Conservation (phyloP, 1,140 invertebrate species). For the Macrosteles quadrilineatus region DNA sequence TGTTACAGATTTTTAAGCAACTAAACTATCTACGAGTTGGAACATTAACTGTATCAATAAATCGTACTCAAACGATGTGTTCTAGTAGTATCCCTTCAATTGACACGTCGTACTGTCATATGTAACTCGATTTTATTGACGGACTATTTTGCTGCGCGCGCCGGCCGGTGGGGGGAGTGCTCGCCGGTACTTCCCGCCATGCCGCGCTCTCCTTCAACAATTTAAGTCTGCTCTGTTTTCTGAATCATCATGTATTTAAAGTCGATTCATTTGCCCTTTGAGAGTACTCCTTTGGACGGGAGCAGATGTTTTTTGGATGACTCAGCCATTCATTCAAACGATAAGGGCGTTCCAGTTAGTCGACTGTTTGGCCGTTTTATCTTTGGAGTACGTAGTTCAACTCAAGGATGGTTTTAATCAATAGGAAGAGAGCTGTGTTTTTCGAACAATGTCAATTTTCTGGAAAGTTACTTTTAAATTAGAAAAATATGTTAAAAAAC, state of each 20-base stretch:
- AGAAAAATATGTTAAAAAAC: too few species aligned
- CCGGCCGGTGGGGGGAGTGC: background rate
- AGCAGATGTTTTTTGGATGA: background rate
- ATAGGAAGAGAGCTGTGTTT: too few species aligned
- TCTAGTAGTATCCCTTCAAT: too few species aligned
- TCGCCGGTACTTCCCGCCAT: background rate
- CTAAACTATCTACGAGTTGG: too few species aligned
- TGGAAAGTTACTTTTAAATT: too few species aligned
- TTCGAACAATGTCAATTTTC: too few species aligned
- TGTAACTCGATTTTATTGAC: background rate
- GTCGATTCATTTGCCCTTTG: constrained; percentile 11
- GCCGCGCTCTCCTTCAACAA: constrained; percentile 11
- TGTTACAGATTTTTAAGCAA: too few species aligned
- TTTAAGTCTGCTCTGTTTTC: constrained; percentile 1
- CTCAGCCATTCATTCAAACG: constrained; percentile 14
- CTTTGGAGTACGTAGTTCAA: too few species aligned
- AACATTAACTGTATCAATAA: too few species aligned
- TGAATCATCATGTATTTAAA: constrained; percentile 24
- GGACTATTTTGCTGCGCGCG: constrained; percentile 11
- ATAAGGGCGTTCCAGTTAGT: background rate
- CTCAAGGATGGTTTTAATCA: too few species aligned
- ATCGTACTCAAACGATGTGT: too few species aligned
- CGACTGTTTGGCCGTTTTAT: too few species aligned
- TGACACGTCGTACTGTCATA: constrained; percentile 4
- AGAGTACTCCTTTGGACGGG: background rate